Evolutionary conservation across 53 echinoderm and acorn worm species (phyloP).

Genomic region (Glandiceps talaboti): DNA sequence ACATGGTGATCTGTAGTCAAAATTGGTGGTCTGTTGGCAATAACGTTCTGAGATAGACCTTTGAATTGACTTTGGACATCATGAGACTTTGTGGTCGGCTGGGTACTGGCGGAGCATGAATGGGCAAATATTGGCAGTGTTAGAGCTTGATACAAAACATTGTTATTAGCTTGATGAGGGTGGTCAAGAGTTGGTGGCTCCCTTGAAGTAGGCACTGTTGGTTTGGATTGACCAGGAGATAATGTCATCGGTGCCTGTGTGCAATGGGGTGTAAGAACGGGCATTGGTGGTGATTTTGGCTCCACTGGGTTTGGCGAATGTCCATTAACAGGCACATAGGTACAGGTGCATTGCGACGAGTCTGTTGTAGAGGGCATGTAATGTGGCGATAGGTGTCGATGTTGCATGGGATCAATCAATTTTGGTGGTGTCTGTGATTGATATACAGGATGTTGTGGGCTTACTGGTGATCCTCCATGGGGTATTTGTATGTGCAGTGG

Average conservation of each 20-base stretch:
- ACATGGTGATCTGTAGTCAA: background rate
- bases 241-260: background rate
- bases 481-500: background rate
- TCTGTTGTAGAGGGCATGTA: background rate
- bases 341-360: background rate
- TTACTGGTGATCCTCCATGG: background rate
- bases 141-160: conserved; percentile 16
- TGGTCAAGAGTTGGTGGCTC: conserved; percentile 6
- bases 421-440: background rate
- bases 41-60: background rate
- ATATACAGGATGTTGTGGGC: background rate
- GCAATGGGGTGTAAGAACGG: conserved; percentile 36
- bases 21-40: background rate
- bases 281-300: conserved; percentile 40
- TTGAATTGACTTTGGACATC: background rate
- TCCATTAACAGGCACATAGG: background rate
- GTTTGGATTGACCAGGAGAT: background rate
- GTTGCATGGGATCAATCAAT: background rate
- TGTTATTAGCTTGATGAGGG: conserved; percentile 1
- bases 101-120: background rate
- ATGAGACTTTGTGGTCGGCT: background rate
- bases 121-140: conserved; percentile 11
- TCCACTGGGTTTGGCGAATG: background rate
- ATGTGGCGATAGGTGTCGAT: background rate
- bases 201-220: background rate